Conservation (phyloP, 2,888 invertebrate species). For the Rotaria magnacalcarata region DNA sequence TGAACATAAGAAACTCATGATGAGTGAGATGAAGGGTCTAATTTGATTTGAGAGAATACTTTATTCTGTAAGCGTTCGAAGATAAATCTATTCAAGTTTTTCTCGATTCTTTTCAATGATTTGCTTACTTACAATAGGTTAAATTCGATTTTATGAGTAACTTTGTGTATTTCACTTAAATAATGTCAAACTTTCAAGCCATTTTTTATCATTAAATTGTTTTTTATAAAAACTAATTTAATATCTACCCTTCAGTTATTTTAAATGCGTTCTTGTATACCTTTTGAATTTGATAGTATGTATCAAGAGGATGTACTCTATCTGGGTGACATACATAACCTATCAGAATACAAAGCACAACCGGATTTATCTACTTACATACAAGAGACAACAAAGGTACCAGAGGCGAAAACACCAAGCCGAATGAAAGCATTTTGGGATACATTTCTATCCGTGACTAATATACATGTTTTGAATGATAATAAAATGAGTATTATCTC, state of each 20-base stretch:
- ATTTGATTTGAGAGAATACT: too few species aligned
- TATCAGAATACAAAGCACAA: conserved; percentile 8
- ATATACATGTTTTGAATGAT: neutral
- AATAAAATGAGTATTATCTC: neutral
- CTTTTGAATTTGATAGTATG: neutral
- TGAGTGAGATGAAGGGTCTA: too few species aligned
- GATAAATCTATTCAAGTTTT: too few species aligned
- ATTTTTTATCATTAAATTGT: too few species aligned
- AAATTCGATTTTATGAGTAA: too few species aligned
- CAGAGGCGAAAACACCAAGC: neutral
- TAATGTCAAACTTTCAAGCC: too few species aligned
- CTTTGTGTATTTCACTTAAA: too few species aligned
- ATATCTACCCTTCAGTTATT: neutral
- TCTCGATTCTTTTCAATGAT: too few species aligned
- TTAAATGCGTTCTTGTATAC: too few species aligned
- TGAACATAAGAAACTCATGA: too few species aligned
- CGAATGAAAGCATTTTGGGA: conserved; percentile 5
- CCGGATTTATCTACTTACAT: neutral
- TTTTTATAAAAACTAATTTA: neutral
- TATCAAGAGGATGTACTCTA: neutral
- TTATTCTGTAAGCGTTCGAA: too few species aligned
- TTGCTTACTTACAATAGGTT: too few species aligned
- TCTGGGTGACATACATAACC: neutral
- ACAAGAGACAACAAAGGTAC: conserved; percentile 15
- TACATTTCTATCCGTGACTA: neutral